Evolutionary conservation across 2,888 invertebrate species (phyloP), one percentile per base, ranked within the genome.

Genomic region (Ennomos erosarius): DNA sequence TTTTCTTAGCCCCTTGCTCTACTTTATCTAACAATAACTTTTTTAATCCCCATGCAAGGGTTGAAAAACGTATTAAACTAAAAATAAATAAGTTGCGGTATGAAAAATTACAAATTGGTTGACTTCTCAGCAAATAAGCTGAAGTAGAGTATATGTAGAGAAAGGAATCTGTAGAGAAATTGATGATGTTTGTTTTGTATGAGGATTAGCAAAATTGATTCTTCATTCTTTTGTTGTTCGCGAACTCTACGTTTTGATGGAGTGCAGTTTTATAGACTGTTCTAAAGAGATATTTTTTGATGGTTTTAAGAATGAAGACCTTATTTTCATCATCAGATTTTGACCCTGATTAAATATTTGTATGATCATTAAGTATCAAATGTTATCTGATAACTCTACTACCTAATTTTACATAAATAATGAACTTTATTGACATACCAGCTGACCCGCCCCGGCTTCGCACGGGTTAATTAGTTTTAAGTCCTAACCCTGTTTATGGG

Each of bases 91-190:
- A 68, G 65, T 65, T 59, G 67, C 71, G 65, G 73, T 81, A 80
- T 87, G 86, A 90, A 85, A 90, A 90, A 89, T 90, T 86, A 80
- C 86, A 70, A 68, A 84, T 87, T 87, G 81, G 87, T 87, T 81
- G 78, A 85, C 81, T 82, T 78, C 76, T 74, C 67, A 61, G 69
- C 74, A 71, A 82, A 76, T 76, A 81, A 64, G 68, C 72, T 69
- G 68, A 71, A 65, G 64, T 51, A 54, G 26, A 26, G 26, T 26
- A 16, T 16, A 26, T 26, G 26, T 26, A 26, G 39, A 38, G 57
- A 55, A 35, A 53, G 58, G 65, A 71, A 71, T 77, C 65, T 73
- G 68, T 70, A 55, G 64, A 64, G 44, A 75, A 76, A 82, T 80
- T 81, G 76, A 82, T 83, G 73, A 52, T 82, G 74, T 83, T 82